Evolutionary conservation across 2,113 vertebrate species (phyloP), one percentile per base, ranked within the genome.

Genomic region (Vicugna pacos): DNA sequence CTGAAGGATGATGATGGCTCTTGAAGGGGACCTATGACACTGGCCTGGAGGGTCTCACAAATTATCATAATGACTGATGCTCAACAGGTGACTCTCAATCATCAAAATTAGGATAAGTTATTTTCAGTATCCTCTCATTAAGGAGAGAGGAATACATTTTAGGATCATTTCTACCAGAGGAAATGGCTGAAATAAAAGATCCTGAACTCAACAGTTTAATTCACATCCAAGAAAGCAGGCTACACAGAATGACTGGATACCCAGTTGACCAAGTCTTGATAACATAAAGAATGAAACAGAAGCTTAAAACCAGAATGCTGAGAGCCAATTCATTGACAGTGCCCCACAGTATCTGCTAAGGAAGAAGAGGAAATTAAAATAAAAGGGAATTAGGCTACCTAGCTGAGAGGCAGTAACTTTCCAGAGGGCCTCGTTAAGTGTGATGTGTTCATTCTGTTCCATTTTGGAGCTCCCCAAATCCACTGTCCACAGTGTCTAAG

Each of bases 341-440:
- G 67, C 72, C 84, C n/a, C 67, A 69, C 48, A 93, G 56, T 86
- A 96, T 70, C 65, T 96, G 84, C 81, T 94, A 95, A 84, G 84
- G 76, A 90, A 94, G 26, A 89, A 69, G 84, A 81, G 54, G 69
- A 97, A 92, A 97, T 95, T 94, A 93, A 91, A 90, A 75, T 69
- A 64, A 22, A 73, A 70, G 46, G 54, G 88, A 67, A 92, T 91
- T 90, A 79, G 46, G 15, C 62, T 86, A 75, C 69, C 89, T 93
- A 19, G 69, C 42, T 56, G 75, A 67, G 4, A 42, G 19, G 38
- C 35, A 88, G 88, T 95, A 81, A 87, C n/a, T 90, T 91, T 94
- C 80, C 38, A 73, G 42, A 82, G 83, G 56, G 19, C 50, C 64
- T 91, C 94, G 91, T 96, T 97, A 97, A 77, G 70, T 80, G 7